A percentile compares a stretch with the other conserved stretches of the same genome.
Conservation (phyloP, 2,113 vertebrate genomes). For the Erythrocercus mccallii region DNA sequence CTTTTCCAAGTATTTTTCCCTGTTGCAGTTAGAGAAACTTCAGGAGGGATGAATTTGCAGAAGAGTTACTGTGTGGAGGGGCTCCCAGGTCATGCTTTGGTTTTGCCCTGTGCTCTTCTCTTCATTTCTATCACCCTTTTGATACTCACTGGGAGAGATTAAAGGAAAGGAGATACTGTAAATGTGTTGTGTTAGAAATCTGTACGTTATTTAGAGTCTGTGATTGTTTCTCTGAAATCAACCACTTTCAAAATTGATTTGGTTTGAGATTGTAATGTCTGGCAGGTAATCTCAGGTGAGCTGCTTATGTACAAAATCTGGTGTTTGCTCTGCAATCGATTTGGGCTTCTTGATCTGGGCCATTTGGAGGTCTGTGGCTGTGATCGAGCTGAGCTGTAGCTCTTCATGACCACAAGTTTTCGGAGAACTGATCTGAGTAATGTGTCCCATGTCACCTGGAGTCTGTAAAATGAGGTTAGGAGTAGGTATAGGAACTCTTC, state of each 20-base stretch:
- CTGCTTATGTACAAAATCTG: background rate
- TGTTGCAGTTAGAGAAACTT: constrained; percentile 8
- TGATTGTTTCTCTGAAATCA: background rate
- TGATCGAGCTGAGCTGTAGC: constrained; percentile 18
- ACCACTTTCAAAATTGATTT: background rate
- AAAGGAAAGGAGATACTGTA: background rate
- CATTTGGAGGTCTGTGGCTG: background rate
- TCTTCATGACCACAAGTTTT: background rate
- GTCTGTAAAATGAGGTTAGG: background rate
- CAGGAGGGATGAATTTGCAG: background rate
- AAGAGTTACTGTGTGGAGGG: background rate
- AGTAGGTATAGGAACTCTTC: background rate
- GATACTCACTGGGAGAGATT: background rate
- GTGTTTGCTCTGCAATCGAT: background rate
- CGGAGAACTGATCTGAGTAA: background rate
- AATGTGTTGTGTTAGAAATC: background rate
- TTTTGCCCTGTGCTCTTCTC: background rate
- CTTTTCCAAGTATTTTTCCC: constrained; percentile 46
- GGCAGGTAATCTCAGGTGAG: background rate
- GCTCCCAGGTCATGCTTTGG: background rate
- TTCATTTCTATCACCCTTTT: background rate
- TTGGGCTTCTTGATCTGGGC: background rate
- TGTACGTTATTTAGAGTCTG: background rate
- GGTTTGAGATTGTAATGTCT: background rate
- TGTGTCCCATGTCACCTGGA: background rate